phyloP scores from a whole-genome alignment of 2,797 vertebrate species.

The Lepus oiostolus region DNA sequence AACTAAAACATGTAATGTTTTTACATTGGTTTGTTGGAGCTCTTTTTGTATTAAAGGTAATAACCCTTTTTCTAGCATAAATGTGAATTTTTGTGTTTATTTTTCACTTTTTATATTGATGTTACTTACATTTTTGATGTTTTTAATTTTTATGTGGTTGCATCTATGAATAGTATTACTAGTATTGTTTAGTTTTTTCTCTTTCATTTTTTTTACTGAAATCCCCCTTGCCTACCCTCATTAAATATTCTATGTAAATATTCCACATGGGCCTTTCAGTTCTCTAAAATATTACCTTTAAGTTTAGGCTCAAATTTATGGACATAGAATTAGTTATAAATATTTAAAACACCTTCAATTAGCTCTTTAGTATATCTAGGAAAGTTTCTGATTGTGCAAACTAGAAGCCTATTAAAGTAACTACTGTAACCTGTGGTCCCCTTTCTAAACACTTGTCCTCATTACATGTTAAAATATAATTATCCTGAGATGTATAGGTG shows the following conservation, averaged over 20 bases:
- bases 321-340: neutral
- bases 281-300: neutral
- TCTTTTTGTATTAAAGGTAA: constrained; percentile 3
- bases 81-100: neutral
- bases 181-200: neutral
- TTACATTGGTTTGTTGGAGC: neutral
- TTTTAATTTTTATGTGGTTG: neutral
- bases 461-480: neutral
- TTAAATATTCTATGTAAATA: constrained; percentile 45
- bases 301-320: neutral
- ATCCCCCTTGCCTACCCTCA: neutral
- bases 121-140: neutral
- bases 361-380: neutral
- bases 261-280: neutral
- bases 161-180: neutral
- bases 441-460: neutral
- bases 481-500: neutral
- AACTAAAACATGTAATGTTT: constrained; percentile 38
- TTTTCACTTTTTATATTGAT: constrained; percentile 37
- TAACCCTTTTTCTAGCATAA: neutral
- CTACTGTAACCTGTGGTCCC: neutral
- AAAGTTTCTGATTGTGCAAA: neutral
- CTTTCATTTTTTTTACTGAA: constrained; percentile 3
- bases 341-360: neutral
- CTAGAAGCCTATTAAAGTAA: neutral